phyloP scores from a whole-genome alignment of 2,113 vertebrate genomes.

The Barnardius zonarius region DNA sequence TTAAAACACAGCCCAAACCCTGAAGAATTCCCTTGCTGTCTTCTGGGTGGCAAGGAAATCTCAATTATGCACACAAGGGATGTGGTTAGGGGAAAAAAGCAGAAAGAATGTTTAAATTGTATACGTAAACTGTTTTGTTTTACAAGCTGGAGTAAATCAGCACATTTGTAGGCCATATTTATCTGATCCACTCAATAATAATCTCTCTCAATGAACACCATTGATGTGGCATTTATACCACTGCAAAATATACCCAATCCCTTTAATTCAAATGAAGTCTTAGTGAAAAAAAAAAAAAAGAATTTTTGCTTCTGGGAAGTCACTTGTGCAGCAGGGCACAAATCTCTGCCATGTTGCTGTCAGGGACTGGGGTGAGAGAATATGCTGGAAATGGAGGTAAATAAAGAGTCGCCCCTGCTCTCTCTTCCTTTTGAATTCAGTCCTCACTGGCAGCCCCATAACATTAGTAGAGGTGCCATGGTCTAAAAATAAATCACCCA shows the following conservation, averaged over 20 bases:
- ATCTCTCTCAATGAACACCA: slow-evolving; percentile 39
- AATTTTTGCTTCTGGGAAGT: slow-evolving; percentile 64
- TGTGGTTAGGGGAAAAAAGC: slow-evolving; percentile 74
- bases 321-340: slow-evolving; percentile 10
- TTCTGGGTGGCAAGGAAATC: slow-evolving; percentile 76
- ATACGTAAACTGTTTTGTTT: slow-evolving; percentile 80
- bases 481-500: neutral
- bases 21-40: slow-evolving; percentile 53
- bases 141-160: slow-evolving; percentile 77
- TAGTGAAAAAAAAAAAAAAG: slow-evolving; percentile 19
- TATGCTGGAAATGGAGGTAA: neutral
- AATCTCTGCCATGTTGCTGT: slow-evolving; percentile 18
- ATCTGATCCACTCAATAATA: slow-evolving; percentile 70
- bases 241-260: slow-evolving; percentile 62
- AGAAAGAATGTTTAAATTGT: slow-evolving; percentile 79
- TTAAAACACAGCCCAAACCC: slow-evolving; percentile 71
- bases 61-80: slow-evolving; percentile 77
- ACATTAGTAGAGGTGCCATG: neutral
- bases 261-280: slow-evolving; percentile 71
- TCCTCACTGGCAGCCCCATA: neutral
- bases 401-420: neutral
- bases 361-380: neutral
- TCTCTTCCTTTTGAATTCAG: neutral
- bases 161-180: slow-evolving; percentile 76
- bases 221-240: slow-evolving; percentile 71